Base-by-base conservation (phyloP, 37 sponge, comb jelly and placozoan genomes). In the Geodia barretti region DNA sequence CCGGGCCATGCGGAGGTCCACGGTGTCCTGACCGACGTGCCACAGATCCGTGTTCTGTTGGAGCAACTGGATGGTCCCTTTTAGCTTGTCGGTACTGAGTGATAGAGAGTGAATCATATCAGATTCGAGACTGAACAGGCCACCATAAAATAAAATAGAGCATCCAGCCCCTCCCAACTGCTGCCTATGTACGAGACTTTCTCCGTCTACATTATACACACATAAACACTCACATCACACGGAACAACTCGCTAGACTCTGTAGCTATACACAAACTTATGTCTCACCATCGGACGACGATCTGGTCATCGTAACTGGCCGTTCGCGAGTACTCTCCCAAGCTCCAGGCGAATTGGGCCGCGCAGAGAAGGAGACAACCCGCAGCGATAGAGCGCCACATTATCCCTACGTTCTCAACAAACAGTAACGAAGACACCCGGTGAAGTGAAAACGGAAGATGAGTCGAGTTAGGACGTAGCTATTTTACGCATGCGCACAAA, bases 241-340 rank as follows among this genome's bases (percentile, higher is more conserved):
- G n/a, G n/a, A n/a, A n/a, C n/a, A n/a, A n/a, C n/a, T n/a, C n/a
- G n/a, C n/a, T n/a, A n/a, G n/a, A n/a, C n/a, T n/a, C n/a, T n/a
- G n/a, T n/a, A n/a, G n/a, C n/a, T n/a, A n/a, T n/a, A n/a, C n/a
- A n/a, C 32, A 8, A 7, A 42, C 31, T 72, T 21, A 1, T 32
- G 4, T 25, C 82, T 71, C 73, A 83, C 83, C 83, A 83, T 83
- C 76, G 31, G 29, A 83, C 68, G 37, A 83, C 54, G 11, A 83
- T 41, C 58, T 83, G 64, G 4, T 66, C 35, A 21, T 36, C 59
- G 29, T 83, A 83, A 11, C 19, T 62, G 19, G 39, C 75, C 2
- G 66, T 74, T 26, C 83, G 24, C 7, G 39, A 14, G 73, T 83
- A 83, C 21, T 19, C 42, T 47, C 54, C 54, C 54, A 47, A 14